Evolutionary conservation across 2,113 vertebrate species (phyloP), one percentile per base, ranked within the genome.

Genomic region (Coreoperca whiteheadi): DNA sequence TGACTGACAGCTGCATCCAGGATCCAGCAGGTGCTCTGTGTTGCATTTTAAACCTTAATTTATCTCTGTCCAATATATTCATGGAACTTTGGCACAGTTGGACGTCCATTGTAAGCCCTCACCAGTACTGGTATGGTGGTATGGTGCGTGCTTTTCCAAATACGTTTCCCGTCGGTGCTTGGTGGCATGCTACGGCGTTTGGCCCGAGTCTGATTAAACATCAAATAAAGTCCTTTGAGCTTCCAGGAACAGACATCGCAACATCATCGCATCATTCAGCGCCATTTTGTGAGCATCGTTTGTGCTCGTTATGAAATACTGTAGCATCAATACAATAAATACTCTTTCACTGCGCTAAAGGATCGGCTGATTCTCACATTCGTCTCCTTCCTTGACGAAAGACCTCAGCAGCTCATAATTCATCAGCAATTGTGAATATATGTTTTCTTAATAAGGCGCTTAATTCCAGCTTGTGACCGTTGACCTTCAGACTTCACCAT

Each of bases 11-110:
- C 67, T 70, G 74, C 54, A 46, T 7, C 34, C 64, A 43, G 46
- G 25, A 50, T 64, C 28, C 79, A 77, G 77, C 78, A 82, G 78
- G 68, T 81, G 84, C 37, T 81, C 12, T 0, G 4, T 60, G 60
- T 6, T 14, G 72, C 41, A 20, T 59, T 77, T 59, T 28, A 65
- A 65, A 53, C 56, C 43, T 59, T 15, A 4, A 25, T 77, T 68
- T 15, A 60, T 79, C 15, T 9, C 73, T 34, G 32, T 74, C 70
- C 43, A 21, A 69, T 86, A n/a, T 28, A 59, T 72, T 59, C 61
- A 48, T 9, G 10, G 28, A 39, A 11, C 25, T 8, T 67, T 30
- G 1, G 12, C n/a, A 37, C n/a, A 20, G 63, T 46, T 37, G n/a
- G 10, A 21, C n/a, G 69, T 23, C 4, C 8, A 1, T 21, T 60